phyloP scores from a whole-genome alignment of 2,797 vertebrate species.

The Lutjanus argentimaculatus region DNA sequence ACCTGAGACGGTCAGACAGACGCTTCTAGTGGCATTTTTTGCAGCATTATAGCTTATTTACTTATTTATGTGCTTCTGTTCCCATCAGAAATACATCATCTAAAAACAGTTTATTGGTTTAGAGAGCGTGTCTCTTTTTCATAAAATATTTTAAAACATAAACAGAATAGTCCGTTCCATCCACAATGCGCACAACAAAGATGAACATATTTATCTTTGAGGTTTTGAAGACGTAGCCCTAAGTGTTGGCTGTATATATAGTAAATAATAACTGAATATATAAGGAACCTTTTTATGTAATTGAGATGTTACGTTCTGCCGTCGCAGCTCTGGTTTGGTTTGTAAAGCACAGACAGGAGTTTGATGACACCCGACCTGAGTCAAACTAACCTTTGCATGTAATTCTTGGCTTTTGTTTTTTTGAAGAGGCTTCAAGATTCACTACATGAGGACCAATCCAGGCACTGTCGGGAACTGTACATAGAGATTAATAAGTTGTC shows the following conservation, averaged over 20 bases:
- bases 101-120: neutral
- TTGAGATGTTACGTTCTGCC: neutral
- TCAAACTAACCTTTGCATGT: conserved; percentile 12
- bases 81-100: neutral
- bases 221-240: neutral
- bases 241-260: no score
- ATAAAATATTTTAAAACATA: no score
- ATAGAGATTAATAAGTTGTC: neutral
- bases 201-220: neutral
- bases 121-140: no score
- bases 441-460: neutral
- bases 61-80: neutral
- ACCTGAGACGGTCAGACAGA: neutral
- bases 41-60: neutral
- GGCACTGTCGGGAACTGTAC: neutral
- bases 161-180: neutral
- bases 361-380: conserved; percentile 31
- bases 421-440: neutral
- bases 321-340: conserved; percentile 12
- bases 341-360: conserved; percentile 57
- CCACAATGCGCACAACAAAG: neutral
- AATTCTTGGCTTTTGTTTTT: neutral
- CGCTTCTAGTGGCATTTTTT: neutral
- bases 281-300: neutral
- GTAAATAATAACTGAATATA: no score